Evolutionary conservation across 23 tunicate species (phyloP).

Genomic region (Botrylloides violaceus): DNA sequence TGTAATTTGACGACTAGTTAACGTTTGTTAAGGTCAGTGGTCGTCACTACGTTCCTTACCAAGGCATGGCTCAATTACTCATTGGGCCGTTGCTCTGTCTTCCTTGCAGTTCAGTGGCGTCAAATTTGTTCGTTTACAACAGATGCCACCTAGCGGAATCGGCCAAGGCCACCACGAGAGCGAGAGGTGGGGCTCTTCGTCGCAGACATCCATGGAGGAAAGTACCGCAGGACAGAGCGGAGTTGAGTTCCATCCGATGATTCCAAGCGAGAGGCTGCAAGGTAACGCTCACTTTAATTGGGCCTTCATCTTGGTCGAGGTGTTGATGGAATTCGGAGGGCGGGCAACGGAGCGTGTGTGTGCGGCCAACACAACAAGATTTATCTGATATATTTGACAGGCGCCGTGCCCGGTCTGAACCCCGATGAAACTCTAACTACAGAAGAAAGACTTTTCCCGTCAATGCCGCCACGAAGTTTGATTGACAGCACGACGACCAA

Average conservation of each 20-base stretch:
- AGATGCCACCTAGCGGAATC: background rate
- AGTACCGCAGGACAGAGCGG: slow-evolving; percentile 6
- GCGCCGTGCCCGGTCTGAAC: slow-evolving; percentile 80
- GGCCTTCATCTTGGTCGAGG: background rate
- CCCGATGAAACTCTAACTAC: slow-evolving; percentile 88
- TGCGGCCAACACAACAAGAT: too few relatives aligned
- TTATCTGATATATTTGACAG: slow-evolving; percentile 7
- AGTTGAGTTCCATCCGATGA: slow-evolving; percentile 42
- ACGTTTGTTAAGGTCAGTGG: too few relatives aligned
- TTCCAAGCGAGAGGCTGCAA: slow-evolving; percentile 34
- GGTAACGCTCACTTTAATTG: background rate
- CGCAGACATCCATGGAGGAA: slow-evolving; percentile 41
- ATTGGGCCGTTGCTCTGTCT: too few relatives aligned
- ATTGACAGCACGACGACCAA: slow-evolving; percentile 23
- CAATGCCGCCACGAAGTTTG: slow-evolving; percentile 43
- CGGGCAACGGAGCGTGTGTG: too few relatives aligned
- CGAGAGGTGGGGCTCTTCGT: slow-evolving; percentile 42
- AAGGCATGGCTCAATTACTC: too few relatives aligned
- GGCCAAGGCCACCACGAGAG: slow-evolving; percentile 32
- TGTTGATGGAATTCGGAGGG: too few relatives aligned
- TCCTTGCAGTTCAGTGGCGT: too few relatives aligned
- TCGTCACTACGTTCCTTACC: too few relatives aligned
- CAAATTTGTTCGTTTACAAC: too few relatives aligned
- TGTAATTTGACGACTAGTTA: too few relatives aligned
- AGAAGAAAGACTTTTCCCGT: slow-evolving; percentile 89